These are phyloP conservation scores for Volucella inflata DNA, from an alignment of 2,888 invertebrate species.

Conservation along the genomic window DNA sequence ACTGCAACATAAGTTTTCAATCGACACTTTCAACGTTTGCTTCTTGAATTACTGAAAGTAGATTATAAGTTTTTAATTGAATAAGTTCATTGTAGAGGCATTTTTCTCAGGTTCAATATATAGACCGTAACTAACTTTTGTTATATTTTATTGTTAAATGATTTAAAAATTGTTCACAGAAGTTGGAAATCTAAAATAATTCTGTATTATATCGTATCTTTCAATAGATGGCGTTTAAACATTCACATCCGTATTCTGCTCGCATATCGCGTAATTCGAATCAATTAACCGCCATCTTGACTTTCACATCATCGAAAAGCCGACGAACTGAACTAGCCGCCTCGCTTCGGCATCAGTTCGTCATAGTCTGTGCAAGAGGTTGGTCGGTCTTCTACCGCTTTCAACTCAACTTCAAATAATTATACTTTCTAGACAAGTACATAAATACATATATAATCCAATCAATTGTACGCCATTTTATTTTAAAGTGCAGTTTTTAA, in stretches of 20 bases:
- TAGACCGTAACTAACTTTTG: no score
- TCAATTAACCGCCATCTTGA: constrained; percentile 26
- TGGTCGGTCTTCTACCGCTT: constrained; percentile 58
- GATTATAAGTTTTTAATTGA: no score
- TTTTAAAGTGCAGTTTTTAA: constrained; percentile 35
- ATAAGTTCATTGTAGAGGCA: no score
- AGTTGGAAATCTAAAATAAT: no score
- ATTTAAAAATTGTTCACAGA: not conserved
- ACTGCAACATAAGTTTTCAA: no score
- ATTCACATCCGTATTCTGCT: not conserved
- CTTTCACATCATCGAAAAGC: constrained; percentile 46
- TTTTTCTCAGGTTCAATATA: no score
- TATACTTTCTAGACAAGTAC: constrained; percentile 58
- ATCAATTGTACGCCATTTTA: constrained; percentile 67
- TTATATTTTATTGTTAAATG: no score
- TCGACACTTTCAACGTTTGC: no score
- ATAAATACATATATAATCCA: constrained; percentile 15
- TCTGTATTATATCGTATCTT: not conserved
- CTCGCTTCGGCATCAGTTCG: constrained; percentile 72
- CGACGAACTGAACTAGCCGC: constrained; percentile 54
- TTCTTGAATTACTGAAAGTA: no score
- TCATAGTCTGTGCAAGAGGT: constrained; percentile 63
- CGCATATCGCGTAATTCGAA: constrained; percentile 32
- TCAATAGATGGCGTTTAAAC: not conserved
- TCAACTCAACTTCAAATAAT: not conserved